Evolutionary conservation across 2,113 vertebrate genomes (phyloP), one percentile per base, ranked within the genome.

Genomic region (Noctilio leporinus): DNA sequence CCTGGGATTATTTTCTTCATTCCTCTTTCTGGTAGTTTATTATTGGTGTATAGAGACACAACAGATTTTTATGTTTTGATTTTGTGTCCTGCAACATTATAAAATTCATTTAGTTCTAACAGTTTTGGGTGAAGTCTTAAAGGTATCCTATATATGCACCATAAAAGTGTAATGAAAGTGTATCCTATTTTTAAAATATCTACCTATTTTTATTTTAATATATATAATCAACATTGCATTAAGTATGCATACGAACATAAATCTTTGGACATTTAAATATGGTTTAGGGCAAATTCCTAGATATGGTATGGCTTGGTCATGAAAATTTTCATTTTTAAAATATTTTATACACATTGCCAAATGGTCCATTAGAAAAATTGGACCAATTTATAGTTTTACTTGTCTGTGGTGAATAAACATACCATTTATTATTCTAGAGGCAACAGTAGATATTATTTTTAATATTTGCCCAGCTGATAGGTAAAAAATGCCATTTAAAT

Each of bases 301-400:
- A 92, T 92, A 80, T 33, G 30, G 4, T 57, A n/a, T 80, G 33
- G 1, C 33, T 47, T 57, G 33, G 5, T 73, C 14, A 93, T 45
- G 33, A 87, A 17, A 57, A 51, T 77, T 33, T 59, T 77, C 43
- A 67, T 64, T 87, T 84, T 78, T 91, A 15, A 70, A 70, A 65
- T 47, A 28, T 64, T 86, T 73, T 65, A 65, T 26, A 67, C 17
- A 65, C 14, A 57, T 57, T 81, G 45, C 53, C 82, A 93, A 87
- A 24, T 82, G 62, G 10, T 64, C n/a, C 78, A 92, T 94, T 96
- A 96, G 69, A 83, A 77, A 83, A 53, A 91, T 83, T 83, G 9
- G 76, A 30, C 77, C 67, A 76, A 70, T 92, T 89, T 83, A 62
- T 30, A 84, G 57, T 91, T 2, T n/a, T 5, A 69, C 26, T 78